Percentiles rank a stretch among this genome's conserved stretches.
phyloP scores from a whole-genome alignment of 2,888 invertebrate genomes.

The Standfussiana lucernea region DNA sequence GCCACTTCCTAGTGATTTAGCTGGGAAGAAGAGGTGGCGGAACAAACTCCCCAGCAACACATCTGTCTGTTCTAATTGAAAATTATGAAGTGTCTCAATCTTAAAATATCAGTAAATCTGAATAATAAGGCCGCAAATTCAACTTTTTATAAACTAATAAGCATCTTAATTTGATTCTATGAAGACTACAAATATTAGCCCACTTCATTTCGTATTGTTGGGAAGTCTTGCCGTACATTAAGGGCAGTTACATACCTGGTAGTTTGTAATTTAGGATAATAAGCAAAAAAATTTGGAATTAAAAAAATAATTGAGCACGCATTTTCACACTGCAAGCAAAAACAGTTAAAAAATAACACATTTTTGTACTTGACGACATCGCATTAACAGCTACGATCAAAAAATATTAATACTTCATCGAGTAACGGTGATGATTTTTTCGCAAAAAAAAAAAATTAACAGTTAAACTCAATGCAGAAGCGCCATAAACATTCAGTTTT shows the following conservation, averaged over 20 bases:
- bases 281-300: neutral
- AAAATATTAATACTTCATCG: constrained; percentile 26
- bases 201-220: neutral
- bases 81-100: neutral
- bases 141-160: no score
- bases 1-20: no score
- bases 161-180: no score
- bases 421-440: constrained; percentile 35
- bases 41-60: no score
- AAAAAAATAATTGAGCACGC: neutral
- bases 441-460: constrained; percentile 27
- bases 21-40: no score
- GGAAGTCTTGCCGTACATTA: neutral
- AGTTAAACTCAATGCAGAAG: constrained; percentile 41
- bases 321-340: neutral
- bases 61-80: no score
- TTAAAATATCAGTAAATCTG: neutral
- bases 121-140: neutral
- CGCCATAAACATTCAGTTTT: constrained; percentile 52
- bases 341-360: constrained; percentile 14
- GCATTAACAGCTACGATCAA: constrained; percentile 23
- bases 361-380: constrained; percentile 15
- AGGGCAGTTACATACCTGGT: neutral
- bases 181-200: neutral
- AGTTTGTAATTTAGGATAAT: neutral